Conservation (phyloP, 1,140 invertebrate species). For the Trissolcus basalis region DNA sequence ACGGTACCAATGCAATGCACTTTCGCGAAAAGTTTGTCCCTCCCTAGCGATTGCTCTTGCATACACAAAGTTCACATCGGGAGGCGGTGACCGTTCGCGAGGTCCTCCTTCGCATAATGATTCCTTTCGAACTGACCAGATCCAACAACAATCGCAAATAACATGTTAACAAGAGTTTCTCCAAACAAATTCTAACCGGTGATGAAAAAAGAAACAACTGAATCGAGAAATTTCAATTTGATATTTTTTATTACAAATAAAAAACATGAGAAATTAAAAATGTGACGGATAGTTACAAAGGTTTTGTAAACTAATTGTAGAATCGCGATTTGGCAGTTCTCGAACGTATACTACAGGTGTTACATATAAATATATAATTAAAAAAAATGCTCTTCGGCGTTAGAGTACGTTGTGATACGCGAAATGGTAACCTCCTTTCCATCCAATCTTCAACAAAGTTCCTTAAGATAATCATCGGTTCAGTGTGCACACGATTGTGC, state of each 20-base stretch:
- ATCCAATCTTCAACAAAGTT: neutral
- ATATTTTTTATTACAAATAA: conserved; percentile 24
- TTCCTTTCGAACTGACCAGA: conserved; percentile 47
- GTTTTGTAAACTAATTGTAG: conserved; percentile 17
- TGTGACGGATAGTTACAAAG: conserved; percentile 26
- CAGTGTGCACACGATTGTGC: conserved; percentile 25
- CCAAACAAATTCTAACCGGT: too few relatives aligned
- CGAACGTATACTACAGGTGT: conserved; percentile 24
- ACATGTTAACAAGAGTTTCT: too few relatives aligned
- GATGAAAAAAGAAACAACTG: neutral
- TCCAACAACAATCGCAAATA: conserved; percentile 13
- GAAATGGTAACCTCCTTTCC: neutral
- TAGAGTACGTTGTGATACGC: conserved; percentile 1
- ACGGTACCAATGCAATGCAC: conserved; percentile 56
- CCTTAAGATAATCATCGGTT: conserved; percentile 5
- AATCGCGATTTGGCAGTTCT: conserved; percentile 33
- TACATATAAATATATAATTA: conserved; percentile 12
- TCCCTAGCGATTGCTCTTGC: conserved; percentile 34
- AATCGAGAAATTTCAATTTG: neutral
- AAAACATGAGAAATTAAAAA: conserved; percentile 7
- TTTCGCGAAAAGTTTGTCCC: conserved; percentile 55
- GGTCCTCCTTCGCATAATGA: conserved; percentile 58
- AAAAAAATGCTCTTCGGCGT: conserved; percentile 10
- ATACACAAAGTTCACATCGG: conserved; percentile 51
- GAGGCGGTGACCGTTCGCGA: conserved; percentile 53